Conservation (phyloP, 1,140 invertebrate species). For the Drosophila jambulina region DNA sequence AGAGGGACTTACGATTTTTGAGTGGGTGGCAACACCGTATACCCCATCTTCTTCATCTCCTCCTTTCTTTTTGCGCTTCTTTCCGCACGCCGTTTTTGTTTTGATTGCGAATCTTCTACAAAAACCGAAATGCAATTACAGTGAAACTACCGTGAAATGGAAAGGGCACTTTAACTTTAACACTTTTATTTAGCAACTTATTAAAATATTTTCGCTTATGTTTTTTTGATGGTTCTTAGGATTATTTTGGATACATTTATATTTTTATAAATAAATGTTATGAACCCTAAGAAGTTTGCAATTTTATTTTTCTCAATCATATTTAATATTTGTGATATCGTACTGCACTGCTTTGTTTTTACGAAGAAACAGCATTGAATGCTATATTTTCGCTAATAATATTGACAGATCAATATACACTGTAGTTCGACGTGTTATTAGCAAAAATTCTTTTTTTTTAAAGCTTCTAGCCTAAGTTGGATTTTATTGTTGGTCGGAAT, state of each 20-base stretch:
- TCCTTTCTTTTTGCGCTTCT: constrained; percentile 17
- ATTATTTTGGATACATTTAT: background rate
- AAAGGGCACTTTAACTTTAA: background rate
- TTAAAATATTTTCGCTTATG: background rate
- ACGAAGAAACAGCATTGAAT: background rate
- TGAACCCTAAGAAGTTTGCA: too few relatives aligned
- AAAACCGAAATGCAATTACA: constrained; percentile 14
- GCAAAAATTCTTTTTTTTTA: background rate
- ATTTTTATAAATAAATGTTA: background rate
- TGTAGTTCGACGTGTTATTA: constrained; percentile 6
- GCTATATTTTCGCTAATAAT: background rate
- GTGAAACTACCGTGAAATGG: background rate
- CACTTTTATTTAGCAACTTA: too few relatives aligned
- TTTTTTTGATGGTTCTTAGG: background rate
- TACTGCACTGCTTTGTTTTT: background rate
- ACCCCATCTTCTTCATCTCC: constrained; percentile 13
- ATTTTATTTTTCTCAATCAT: too few relatives aligned
- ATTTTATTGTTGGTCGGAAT: constrained; percentile 2
- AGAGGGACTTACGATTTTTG: constrained; percentile 9
- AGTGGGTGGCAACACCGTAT: constrained; percentile 51
- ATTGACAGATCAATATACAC: background rate
- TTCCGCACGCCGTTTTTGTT: constrained; percentile 60
- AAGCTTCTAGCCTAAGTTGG: background rate
- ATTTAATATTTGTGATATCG: background rate
- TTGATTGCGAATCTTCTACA: constrained; percentile 53